Conservation (phyloP, 2,888 invertebrate species). For the Tenthredo amoena region DNA sequence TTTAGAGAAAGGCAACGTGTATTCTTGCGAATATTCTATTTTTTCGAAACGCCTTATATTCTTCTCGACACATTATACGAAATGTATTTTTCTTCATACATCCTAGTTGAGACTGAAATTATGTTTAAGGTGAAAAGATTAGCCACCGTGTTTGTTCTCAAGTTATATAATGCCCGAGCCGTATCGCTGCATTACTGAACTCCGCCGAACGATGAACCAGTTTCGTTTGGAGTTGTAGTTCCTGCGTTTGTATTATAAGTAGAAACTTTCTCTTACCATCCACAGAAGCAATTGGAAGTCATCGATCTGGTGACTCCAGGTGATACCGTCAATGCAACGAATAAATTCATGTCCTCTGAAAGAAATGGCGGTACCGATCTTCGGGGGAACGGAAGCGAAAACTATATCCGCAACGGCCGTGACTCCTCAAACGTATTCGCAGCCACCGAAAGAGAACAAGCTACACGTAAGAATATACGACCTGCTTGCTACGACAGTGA, state of each 20-base stretch:
- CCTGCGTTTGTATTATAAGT: neutral
- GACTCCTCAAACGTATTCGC: slow-evolving; percentile 35
- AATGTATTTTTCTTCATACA: too few relatives aligned
- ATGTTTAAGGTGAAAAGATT: too few relatives aligned
- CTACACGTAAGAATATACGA: slow-evolving; percentile 8
- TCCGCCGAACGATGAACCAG: neutral
- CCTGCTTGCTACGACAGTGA: slow-evolving; percentile 68
- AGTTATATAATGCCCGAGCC: too few relatives aligned
- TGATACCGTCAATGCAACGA: slow-evolving; percentile 54
- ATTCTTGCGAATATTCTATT: too few relatives aligned
- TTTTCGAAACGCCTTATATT: too few relatives aligned
- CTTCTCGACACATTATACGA: too few relatives aligned
- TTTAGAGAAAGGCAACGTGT: too few relatives aligned
- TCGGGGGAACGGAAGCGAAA: slow-evolving; percentile 59
- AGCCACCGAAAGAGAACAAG: neutral
- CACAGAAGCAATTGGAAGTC: slow-evolving; percentile 57
- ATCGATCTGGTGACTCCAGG: slow-evolving; percentile 66
- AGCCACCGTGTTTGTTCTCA: too few relatives aligned
- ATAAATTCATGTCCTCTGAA: slow-evolving; percentile 55
- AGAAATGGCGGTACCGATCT: slow-evolving; percentile 58
- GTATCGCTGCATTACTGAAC: too few relatives aligned
- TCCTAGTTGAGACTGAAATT: too few relatives aligned
- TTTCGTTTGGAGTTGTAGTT: neutral
- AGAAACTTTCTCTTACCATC: neutral
- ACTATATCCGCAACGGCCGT: slow-evolving; percentile 31